A percentile compares a stretch with the other conserved stretches of the same genome.
These are phyloP conservation scores for Catalaphyllia jardinei DNA, from an alignment of 64 coral and sea anemone genomes.

Conservation along the genomic window DNA sequence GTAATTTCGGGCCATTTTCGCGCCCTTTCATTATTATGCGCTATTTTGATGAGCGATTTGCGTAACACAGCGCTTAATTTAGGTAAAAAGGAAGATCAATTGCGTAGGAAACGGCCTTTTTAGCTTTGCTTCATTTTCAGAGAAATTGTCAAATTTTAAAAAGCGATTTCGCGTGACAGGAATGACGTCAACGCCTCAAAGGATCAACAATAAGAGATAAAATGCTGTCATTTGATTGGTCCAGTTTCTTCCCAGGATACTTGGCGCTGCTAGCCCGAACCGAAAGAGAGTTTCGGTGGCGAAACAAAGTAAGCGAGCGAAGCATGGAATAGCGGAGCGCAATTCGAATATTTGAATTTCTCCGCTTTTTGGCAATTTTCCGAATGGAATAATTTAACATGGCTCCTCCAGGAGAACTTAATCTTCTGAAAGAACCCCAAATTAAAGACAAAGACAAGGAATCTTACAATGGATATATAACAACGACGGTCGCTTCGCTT, in stretches of 20 bases:
- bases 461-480: conserved; percentile 93
- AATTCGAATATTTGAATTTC: conserved; percentile 19
- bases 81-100: conserved; percentile 52
- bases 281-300: conserved; percentile 39
- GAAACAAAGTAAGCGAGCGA: conserved; percentile 35
- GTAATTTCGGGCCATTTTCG: conserved; percentile 38
- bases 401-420: conserved; percentile 80
- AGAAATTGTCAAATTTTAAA: conserved; percentile 38
- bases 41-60: conserved; percentile 9
- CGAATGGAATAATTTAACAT: conserved; percentile 62
- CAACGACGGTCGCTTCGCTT: conserved; percentile 83
- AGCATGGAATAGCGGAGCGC: conserved; percentile 43
- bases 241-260: conserved; percentile 36
- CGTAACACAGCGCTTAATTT: conserved; percentile 37
- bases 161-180: conserved; percentile 76
- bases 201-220: conserved; percentile 81
- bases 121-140: not conserved
- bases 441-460: conserved; percentile 88
- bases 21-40: not conserved
- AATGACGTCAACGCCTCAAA: conserved; percentile 80
- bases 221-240: conserved; percentile 72
- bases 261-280: conserved; percentile 15
- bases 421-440: conserved; percentile 59
- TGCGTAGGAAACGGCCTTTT: conserved; percentile 45
- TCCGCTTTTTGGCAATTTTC: conserved; percentile 41